A percentile compares a stretch with the other conserved stretches of the same genome.
These are phyloP conservation scores for Panurus biarmicus DNA, from an alignment of 2,113 vertebrate genomes.

Conservation along the genomic window DNA sequence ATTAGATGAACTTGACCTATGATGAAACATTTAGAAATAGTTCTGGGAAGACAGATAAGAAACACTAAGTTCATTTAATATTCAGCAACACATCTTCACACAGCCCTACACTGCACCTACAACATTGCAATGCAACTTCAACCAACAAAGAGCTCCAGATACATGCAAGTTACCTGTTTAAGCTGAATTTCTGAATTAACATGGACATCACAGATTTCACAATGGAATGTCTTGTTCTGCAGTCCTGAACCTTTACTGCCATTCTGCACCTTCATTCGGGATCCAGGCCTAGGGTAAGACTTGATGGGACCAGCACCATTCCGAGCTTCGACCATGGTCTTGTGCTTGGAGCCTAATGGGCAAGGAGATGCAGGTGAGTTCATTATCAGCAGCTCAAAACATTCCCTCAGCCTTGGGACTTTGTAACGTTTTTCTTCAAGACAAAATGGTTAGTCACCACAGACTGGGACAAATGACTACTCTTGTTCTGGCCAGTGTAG, in stretches of 20 bases:
- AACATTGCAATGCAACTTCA: neutral
- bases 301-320: slow-evolving; percentile 94
- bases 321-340: slow-evolving; percentile 95
- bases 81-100: neutral
- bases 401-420: neutral
- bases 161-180: slow-evolving; percentile 82
- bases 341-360: slow-evolving; percentile 89
- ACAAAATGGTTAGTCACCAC: neutral
- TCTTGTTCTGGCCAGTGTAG: neutral
- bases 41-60: neutral
- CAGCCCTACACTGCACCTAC: neutral
- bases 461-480: neutral
- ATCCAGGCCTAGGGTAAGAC: slow-evolving; percentile 89
- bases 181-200: slow-evolving; percentile 98
- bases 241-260: slow-evolving; percentile 86
- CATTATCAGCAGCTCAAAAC: neutral
- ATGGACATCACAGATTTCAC: slow-evolving; percentile 95
- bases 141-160: neutral
- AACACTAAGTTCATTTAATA: neutral
- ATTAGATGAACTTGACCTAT: neutral
- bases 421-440: neutral
- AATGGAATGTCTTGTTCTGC: slow-evolving; percentile 98
- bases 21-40: neutral
- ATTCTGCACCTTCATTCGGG: slow-evolving; percentile 83
- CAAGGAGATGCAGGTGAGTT: neutral